Evolutionary conservation across 2,888 invertebrate genomes (phyloP), one percentile per base, ranked within the genome.

Genomic region (Holacanthella duospinosa): DNA sequence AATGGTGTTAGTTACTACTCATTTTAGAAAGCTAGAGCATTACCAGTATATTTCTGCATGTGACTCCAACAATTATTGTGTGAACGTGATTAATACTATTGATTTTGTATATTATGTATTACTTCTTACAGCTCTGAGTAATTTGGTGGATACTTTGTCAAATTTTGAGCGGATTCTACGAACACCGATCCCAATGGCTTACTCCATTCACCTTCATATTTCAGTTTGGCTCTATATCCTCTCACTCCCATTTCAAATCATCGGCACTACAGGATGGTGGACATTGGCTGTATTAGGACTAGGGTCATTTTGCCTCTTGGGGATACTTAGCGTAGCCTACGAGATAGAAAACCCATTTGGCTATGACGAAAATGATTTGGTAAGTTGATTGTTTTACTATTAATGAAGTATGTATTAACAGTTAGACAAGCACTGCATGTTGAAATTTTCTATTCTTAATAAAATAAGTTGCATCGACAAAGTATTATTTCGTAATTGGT

Each of bases 281-380:
- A 65, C 70, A 2, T 57, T 68, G 29, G 67, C 66, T 25, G 68
- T 66, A n/a, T 66, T 66, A 2, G 59, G 55, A 2, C 53, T 70
- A 1, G 66, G 65, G 2, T 67, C 70, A 0, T 70, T 70, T 63
- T 66, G 67, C 4, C 67, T 70, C 21, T 63, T 70, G 2, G 70
- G 70, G 24, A 68, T 68, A n/a, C 59, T 68, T 29, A 66, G 61
- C 25, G 68, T 68, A 2, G 71, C 69, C n/a, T 65, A 68, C 64
- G 71, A 71, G 61, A 71, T 71, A 36, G 71, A 71, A 55, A 71
- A 71, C 25, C 71, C 71, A 26, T 71, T 71, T 56, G 69, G 69
- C 25, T 66, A 64, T 29, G 71, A 71, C 56, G 66, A 67, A 24
- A 71, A 71, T 62, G 71, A 71, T 60, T 58, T 58, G 58, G 58